Evolutionary conservation across 1,140 invertebrate species (phyloP).

Genomic region (Lepidurus apus): DNA sequence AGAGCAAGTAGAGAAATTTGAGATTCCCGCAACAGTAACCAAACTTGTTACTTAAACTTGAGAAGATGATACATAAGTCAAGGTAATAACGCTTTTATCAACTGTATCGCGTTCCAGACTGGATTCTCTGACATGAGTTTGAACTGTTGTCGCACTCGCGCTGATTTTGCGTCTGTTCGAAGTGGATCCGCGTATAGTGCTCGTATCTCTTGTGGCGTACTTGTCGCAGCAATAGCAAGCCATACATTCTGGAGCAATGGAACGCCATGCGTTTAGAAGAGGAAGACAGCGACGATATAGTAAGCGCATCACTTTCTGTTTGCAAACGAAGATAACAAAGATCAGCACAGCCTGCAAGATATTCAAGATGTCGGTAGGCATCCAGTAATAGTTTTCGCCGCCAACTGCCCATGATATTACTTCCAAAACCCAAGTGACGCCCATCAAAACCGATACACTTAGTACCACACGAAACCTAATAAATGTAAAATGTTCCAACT

Average conservation of each 20-base stretch:
- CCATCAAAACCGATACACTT: constrained; percentile 67
- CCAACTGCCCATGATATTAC: constrained; percentile 40
- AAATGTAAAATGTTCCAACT: constrained; percentile 34
- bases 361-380: constrained; percentile 65
- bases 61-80: not conserved
- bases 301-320: constrained; percentile 47
- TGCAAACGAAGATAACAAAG: constrained; percentile 79
- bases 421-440: constrained; percentile 67
- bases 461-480: constrained; percentile 58
- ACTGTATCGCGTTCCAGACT: not conserved
- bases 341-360: constrained; percentile 81
- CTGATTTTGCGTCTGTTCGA: not conserved
- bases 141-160: not conserved
- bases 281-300: not conserved
- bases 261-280: not conserved
- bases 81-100: not conserved
- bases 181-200: not conserved
- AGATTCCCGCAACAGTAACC: no score
- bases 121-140: not conserved
- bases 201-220: not conserved
- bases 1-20: no score
- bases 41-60: not conserved
- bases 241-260: not conserved
- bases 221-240: not conserved
- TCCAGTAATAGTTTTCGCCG: constrained; percentile 55